Evolutionary conservation across 2,888 invertebrate species (phyloP).

Genomic region (Pimpla rufipes): DNA sequence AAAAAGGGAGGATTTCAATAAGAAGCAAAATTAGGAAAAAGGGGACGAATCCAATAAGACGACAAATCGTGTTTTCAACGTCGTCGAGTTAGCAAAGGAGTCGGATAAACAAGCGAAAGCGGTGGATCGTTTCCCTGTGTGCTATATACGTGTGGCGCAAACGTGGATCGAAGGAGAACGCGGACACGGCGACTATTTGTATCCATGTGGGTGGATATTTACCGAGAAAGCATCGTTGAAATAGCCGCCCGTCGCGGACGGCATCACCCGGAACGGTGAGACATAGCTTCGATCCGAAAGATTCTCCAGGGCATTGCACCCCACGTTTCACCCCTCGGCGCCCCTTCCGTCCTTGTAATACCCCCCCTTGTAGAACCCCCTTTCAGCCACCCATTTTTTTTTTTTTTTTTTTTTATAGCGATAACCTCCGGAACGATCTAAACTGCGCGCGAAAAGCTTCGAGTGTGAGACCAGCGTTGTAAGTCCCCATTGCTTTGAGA

Average conservation of each 20-base stretch:
- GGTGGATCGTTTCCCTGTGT: background rate
- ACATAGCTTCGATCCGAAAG: slow-evolving; percentile 32
- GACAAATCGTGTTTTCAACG: background rate
- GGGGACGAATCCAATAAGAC: background rate
- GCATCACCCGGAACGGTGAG: slow-evolving; percentile 12
- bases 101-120: background rate
- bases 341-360: background rate
- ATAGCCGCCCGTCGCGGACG: background rate
- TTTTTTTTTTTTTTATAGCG: too few species aligned
- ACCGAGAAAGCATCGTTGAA: background rate
- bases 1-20: too few species aligned
- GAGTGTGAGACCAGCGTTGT: slow-evolving; percentile 15
- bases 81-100: background rate
- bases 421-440: background rate
- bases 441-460: slow-evolving; percentile 1
- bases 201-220: background rate
- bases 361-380: too few species aligned
- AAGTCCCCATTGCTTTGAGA: too few species aligned
- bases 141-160: background rate
- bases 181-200: background rate
- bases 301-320: slow-evolving; percentile 45
- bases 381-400: too few species aligned
- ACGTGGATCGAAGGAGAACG: background rate
- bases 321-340: slow-evolving; percentile 6
- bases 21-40: too few species aligned